Evolutionary conservation across 1,140 invertebrate species (phyloP).

Genomic region (Drosophila novamexicana): DNA sequence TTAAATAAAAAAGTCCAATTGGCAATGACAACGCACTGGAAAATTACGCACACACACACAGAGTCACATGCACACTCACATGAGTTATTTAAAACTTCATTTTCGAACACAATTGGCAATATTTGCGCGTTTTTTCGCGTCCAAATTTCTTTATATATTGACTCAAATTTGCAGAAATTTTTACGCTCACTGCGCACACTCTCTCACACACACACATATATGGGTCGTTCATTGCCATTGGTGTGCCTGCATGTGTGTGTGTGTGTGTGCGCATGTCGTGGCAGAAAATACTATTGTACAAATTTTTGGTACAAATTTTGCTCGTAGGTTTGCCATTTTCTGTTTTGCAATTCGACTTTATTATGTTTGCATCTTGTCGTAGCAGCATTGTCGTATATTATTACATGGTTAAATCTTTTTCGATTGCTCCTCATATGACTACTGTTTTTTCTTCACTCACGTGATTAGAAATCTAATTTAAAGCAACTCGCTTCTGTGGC

Average conservation of each 20-base stretch:
- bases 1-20: constrained; percentile 63
- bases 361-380: constrained; percentile 30
- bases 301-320: constrained; percentile 37
- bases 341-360: constrained; percentile 27
- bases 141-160: constrained; percentile 5
- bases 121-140: constrained; percentile 29
- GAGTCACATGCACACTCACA: constrained; percentile 56
- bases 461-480: constrained; percentile 81
- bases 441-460: constrained; percentile 64
- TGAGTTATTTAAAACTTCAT: constrained; percentile 51
- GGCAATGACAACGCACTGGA: constrained; percentile 66
- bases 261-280: constrained; percentile 61
- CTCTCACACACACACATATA: constrained; percentile 23
- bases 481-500: constrained; percentile 75
- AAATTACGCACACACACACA: constrained; percentile 61
- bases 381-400: constrained; percentile 51
- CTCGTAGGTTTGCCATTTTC: constrained; percentile 19
- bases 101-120: constrained; percentile 35
- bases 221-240: constrained; percentile 50
- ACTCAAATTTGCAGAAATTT: constrained; percentile 25
- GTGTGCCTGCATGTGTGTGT: constrained; percentile 35
- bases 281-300: constrained; percentile 63
- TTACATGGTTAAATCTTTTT: constrained; percentile 19
- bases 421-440: constrained; percentile 60
- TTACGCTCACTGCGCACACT: constrained; percentile 33